Evolutionary conservation across 2,797 vertebrate genomes (phyloP).

Genomic region (Microhierax caerulescens): DNA sequence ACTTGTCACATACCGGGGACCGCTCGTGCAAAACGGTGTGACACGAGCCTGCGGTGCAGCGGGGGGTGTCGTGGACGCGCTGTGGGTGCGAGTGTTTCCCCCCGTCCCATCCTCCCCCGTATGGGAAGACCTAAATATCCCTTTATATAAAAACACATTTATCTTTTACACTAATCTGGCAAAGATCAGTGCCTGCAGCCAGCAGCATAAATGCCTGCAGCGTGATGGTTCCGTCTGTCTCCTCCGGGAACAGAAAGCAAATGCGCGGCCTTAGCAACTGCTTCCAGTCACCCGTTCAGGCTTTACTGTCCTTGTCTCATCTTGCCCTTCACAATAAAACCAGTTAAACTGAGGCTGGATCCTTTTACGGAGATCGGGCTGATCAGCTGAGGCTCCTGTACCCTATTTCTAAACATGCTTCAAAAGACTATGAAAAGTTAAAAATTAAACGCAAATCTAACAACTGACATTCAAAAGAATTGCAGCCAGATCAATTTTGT

Average conservation of each 20-base stretch:
- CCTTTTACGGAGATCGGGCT: constrained; percentile 20
- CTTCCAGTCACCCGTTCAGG: neutral
- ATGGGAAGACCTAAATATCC: accelerated
- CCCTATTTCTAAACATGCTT: constrained; percentile 26
- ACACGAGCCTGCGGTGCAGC: too few relatives aligned
- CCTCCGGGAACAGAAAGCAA: neutral
- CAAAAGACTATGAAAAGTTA: constrained; percentile 75
- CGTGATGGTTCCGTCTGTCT: accelerated
- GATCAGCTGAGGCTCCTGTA: neutral
- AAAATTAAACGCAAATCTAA: constrained; percentile 75
- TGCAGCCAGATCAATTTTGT: neutral
- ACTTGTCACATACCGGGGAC: too few relatives aligned
- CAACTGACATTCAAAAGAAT: neutral
- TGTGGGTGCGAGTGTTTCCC: accelerated
- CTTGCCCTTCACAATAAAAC: constrained; percentile 32
- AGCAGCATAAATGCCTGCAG: too few relatives aligned
- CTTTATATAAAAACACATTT: neutral
- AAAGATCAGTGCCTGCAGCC: accelerated
- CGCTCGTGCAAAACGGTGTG: neutral
- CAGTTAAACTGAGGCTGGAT: neutral
- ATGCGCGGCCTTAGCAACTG: neutral
- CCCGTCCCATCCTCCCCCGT: too few relatives aligned
- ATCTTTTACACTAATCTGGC: neutral
- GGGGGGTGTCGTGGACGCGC: neutral
- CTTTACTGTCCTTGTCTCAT: neutral